These are phyloP conservation scores for Pluvianellus socialis DNA, from an alignment of 2,113 vertebrate species.

Conservation along the genomic window DNA sequence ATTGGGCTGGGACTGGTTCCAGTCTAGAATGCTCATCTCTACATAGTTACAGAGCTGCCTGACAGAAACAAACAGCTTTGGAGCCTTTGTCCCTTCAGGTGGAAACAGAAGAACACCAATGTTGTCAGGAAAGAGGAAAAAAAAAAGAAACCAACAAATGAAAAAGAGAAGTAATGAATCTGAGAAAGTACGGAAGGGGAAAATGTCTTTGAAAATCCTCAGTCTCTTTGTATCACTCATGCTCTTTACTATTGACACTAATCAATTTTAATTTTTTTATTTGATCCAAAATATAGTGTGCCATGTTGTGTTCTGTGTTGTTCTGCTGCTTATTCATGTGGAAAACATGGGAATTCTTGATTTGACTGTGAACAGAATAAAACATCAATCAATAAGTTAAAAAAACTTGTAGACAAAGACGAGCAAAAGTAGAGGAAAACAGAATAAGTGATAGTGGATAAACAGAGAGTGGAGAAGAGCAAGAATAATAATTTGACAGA, in stretches of 20 bases:
- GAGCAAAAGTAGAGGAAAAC: not conserved
- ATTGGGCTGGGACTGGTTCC: not conserved
- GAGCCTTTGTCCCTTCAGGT: not conserved
- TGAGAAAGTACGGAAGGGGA: not conserved
- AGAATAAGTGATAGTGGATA: not conserved
- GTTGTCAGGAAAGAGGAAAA: not conserved
- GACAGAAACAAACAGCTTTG: not conserved
- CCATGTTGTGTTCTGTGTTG: not conserved
- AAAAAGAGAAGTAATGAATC: not conserved
- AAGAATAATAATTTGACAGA: not conserved
- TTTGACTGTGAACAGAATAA: not conserved
- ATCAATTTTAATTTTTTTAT: not conserved
- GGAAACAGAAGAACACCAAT: not conserved
- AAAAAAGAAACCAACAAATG: not conserved
- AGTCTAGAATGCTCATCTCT: not conserved
- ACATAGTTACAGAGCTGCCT: not conserved
- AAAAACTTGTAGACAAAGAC: not conserved
- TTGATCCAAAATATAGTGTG: not conserved
- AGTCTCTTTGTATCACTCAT: not conserved
- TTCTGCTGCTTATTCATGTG: not conserved
- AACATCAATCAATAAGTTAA: not conserved
- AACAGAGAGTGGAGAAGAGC: not conserved
- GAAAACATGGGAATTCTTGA: not conserved
- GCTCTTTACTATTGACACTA: not conserved
- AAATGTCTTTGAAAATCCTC: not conserved